A percentile compares a stretch with the other conserved stretches of the same genome.
Evolutionary conservation across 2,797 vertebrate genomes (phyloP).

Genomic region (Hydrolagus colliei): DNA sequence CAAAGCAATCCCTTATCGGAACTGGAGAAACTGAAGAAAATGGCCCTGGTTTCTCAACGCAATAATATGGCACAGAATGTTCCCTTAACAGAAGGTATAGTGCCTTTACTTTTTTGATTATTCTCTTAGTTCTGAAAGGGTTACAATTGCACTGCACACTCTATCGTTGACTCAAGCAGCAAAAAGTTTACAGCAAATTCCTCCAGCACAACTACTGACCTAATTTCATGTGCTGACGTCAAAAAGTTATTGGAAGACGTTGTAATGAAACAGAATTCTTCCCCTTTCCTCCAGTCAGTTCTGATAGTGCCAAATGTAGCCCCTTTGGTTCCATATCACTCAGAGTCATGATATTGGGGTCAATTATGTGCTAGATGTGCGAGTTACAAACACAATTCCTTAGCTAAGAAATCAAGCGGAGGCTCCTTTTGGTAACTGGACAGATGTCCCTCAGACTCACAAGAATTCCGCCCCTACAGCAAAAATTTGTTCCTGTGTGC

Average conservation of each 20-base stretch:
- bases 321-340: too few species aligned
- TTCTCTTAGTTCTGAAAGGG: not conserved
- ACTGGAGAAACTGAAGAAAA: not conserved
- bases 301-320: not conserved
- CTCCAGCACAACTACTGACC: not conserved
- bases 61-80: not conserved
- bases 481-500: too few species aligned
- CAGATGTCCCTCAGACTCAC: too few species aligned
- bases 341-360: too few species aligned
- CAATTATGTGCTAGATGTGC: too few species aligned
- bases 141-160: too few species aligned
- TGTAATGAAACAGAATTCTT: not conserved
- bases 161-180: not conserved
- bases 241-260: not conserved
- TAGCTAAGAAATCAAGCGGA: too few species aligned
- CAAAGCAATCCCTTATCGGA: conserved; percentile 23
- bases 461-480: too few species aligned
- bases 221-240: not conserved
- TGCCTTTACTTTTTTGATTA: not conserved
- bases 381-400: too few species aligned
- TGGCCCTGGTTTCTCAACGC: not conserved
- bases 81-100: conserved; percentile 10
- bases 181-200: not conserved
- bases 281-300: not conserved
- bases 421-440: too few species aligned